Evolutionary conservation across 1,140 invertebrate species (phyloP).

Genomic region (Grapholita molesta): DNA sequence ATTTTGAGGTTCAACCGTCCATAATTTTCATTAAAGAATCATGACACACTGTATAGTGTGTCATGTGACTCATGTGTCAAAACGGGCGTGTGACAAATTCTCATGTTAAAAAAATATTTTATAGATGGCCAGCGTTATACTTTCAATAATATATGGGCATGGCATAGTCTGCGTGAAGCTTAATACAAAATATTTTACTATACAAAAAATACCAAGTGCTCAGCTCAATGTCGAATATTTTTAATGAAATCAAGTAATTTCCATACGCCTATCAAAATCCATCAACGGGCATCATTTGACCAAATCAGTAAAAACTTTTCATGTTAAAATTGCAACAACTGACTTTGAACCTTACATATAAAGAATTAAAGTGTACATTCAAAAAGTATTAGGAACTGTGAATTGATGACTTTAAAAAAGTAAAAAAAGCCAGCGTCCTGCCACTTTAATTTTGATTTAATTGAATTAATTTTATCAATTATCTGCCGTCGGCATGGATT

Average conservation of each 20-base stretch:
- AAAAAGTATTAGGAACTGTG: too few species aligned
- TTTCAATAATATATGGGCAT: too few species aligned
- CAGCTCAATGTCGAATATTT: slow-evolving; percentile 12
- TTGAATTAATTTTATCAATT: not conserved
- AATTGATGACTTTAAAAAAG: too few species aligned
- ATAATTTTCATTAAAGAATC: too few species aligned
- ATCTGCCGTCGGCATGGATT: not conserved
- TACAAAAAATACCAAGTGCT: slow-evolving; percentile 20
- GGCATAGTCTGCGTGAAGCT: not conserved
- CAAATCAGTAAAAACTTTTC: not conserved
- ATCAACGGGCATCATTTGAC: slow-evolving; percentile 6
- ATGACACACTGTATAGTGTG: too few species aligned
- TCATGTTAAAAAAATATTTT: too few species aligned
- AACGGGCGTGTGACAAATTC: too few species aligned
- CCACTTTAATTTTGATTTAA: not conserved
- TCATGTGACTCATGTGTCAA: too few species aligned
- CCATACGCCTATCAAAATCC: slow-evolving; percentile 28
- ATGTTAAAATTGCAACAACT: not conserved
- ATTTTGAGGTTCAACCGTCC: too few species aligned
- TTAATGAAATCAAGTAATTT: slow-evolving; percentile 22
- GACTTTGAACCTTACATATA: not conserved
- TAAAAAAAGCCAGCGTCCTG: not conserved
- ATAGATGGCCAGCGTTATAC: too few species aligned
- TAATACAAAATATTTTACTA: not conserved
- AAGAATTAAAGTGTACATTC: not conserved